These are phyloP conservation scores for Colinus virginianus DNA, from an alignment of 2,113 vertebrate species.

Conservation along the genomic window DNA sequence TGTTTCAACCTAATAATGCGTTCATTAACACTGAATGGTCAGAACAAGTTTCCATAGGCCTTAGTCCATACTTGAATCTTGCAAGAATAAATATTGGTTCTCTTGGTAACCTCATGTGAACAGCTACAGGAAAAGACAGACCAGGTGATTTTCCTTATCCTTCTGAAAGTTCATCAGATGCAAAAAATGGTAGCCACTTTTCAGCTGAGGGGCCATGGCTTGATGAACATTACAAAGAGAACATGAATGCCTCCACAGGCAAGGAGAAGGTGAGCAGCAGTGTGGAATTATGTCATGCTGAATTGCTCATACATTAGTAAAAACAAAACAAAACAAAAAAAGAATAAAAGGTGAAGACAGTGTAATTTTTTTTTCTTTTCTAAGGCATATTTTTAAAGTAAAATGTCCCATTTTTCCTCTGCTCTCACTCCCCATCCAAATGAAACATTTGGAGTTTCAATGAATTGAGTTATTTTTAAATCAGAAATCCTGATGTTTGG, in stretches of 20 bases:
- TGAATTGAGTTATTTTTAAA: neutral
- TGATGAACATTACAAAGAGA: neutral
- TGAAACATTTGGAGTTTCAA: neutral
- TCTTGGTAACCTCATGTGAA: neutral
- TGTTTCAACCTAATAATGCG: neutral
- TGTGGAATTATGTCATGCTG: neutral
- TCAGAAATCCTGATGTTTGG: neutral
- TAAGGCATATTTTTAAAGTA: neutral
- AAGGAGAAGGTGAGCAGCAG: neutral
- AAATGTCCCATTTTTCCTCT: neutral
- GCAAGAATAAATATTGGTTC: accelerated
- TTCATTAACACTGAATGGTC: neutral
- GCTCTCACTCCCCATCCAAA: neutral
- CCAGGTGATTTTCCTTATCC: accelerated
- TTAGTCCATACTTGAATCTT: neutral
- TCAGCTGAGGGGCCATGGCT: neutral
- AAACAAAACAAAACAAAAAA: neutral
- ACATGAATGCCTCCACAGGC: neutral
- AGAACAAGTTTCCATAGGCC: neutral
- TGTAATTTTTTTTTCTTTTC: neutral
- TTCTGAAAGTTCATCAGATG: neutral
- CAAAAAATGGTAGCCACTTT: neutral
- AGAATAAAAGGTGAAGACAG: neutral
- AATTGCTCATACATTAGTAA: neutral
- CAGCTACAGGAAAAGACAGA: neutral